These are phyloP conservation scores for Papilio glaucus DNA, from an alignment of 1,140 invertebrate species.

Conservation along the genomic window DNA sequence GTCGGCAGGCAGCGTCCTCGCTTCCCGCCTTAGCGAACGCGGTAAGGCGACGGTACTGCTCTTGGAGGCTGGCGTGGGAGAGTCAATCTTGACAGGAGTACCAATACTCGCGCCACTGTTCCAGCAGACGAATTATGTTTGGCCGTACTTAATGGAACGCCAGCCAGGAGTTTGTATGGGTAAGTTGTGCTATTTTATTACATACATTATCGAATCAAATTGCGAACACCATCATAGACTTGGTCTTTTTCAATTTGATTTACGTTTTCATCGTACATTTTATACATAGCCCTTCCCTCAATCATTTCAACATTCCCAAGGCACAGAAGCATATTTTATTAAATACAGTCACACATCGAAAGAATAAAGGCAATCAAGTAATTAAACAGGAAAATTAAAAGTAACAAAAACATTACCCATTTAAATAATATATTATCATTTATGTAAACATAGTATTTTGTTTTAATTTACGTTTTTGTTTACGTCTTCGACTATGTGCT, in stretches of 20 bases:
- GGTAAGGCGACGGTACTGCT: conserved; percentile 85
- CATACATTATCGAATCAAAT: background rate
- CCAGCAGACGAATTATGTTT: conserved; percentile 88
- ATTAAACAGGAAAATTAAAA: background rate
- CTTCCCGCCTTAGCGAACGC: conserved; percentile 85
- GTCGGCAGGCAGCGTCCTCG: conserved; percentile 89
- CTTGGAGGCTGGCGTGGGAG: conserved; percentile 86
- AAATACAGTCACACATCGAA: too few species aligned
- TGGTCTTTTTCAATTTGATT: too few species aligned
- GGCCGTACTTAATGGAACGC: conserved; percentile 90
- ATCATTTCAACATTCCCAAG: too few species aligned
- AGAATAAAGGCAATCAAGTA: too few species aligned
- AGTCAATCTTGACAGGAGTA: conserved; percentile 87
- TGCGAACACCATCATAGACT: too few species aligned
- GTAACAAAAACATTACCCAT: background rate
- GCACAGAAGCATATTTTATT: too few species aligned
- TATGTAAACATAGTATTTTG: too few species aligned
- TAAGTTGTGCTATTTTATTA: conserved; percentile 40
- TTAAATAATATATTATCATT: background rate
- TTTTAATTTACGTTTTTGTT: too few species aligned
- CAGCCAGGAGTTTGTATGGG: conserved; percentile 68
- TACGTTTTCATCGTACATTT: too few species aligned
- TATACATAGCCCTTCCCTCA: too few species aligned
- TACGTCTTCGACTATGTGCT: background rate
- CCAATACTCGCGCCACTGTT: conserved; percentile 89